Evolutionary conservation across 2,797 vertebrate species (phyloP), one percentile per base, ranked within the genome.

Genomic region (Brachyrhaphis roseni): DNA sequence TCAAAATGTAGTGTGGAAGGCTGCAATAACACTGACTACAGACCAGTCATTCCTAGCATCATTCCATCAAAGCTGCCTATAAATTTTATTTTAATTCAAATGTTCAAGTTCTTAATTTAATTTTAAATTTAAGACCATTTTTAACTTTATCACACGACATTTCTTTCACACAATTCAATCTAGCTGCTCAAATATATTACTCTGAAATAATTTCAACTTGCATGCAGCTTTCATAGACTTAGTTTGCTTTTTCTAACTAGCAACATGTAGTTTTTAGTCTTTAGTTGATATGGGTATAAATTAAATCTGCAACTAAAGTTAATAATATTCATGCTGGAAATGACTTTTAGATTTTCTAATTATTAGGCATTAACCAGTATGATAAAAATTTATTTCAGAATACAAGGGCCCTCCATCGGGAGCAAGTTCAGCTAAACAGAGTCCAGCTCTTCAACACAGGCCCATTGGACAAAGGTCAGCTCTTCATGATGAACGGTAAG

Each of bases 351-450:
- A 13, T 41, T 45, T 71, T 45, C 26, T 45, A 28, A 31, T 59
- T 8, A 62, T 71, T 31, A 59, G 34, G 2, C 18, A 13, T 28
- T 81, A 6, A 80, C 75, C 72, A 34, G 41, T 79, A 13, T 79
- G 26, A 73, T 64, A 4, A 81, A 36, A 49, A 72, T 81, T 8
- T 41, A 20, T 94, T 94, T 84, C 80, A 99, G 98, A 99, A 79
- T 97, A 98, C 87, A 97, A 95, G 41, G 98, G 98, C 23, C 98
- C 98, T 73, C 96, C 98, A 0, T 99, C 98, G 0, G 98, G 97
- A 90, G 96, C 97, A 47, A 99, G 98, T 90, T 99, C 98, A 0
- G 98, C 98, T 75, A 95, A 96, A 89, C 97, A 99, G 90, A 99
- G 98, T 91, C 98, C 98, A 6, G 98, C 98, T 31, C 96, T 96